Base-by-base conservation (phyloP, 2,797 vertebrate species). In the Rachycentron canadum region DNA sequence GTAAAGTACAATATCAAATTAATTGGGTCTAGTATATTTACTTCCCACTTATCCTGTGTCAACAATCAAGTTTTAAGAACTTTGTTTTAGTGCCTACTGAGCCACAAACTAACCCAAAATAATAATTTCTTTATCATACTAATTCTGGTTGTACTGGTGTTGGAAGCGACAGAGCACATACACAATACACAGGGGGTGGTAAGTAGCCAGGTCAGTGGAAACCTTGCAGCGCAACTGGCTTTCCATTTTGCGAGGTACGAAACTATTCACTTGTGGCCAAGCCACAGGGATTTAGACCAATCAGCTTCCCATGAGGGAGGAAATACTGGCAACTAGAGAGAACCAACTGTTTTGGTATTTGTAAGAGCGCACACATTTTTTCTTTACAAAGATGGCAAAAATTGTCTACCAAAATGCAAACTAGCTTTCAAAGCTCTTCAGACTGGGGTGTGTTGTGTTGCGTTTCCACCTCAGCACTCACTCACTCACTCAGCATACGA, bases 1-100 rank as follows among this genome's bases (percentile, higher is more conserved):
- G 28, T 62, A 21, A 53, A 53, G 23, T 53, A 28, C 50, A 53
- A 17, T 50, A 47, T 60, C 25, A 43, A 40, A 19, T 60, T 68
- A 28, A 45, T 19, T 36, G 16, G 32, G 5, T 62, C 12, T 32
- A 34, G n/a, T 34, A 67, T 41, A 49, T 71, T 60, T 66, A 53
- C 40, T 41, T 41, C 40, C 40, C 40, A 68, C 60, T 21, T n/a
- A 17, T n/a, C 28, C 4, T 19, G 21, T 41, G 10, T n/a, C n/a
- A 59, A 67, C n/a, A 45, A 70, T 63, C 14, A 30, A 64, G 7
- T 13, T 66, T 49, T 23, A 23, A 49, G 1, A 49, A 10, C 47
- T 23, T 49, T 11, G n/a, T 49, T 11, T 23, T 40, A 40, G 47
- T 49, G 9, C 13, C 7, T 56, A 32, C 14, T 56, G 21, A 47